These are phyloP conservation scores for Acanthaster planci DNA, from an alignment of 35 echinoderm and acorn worm genomes.

Conservation along the genomic window DNA sequence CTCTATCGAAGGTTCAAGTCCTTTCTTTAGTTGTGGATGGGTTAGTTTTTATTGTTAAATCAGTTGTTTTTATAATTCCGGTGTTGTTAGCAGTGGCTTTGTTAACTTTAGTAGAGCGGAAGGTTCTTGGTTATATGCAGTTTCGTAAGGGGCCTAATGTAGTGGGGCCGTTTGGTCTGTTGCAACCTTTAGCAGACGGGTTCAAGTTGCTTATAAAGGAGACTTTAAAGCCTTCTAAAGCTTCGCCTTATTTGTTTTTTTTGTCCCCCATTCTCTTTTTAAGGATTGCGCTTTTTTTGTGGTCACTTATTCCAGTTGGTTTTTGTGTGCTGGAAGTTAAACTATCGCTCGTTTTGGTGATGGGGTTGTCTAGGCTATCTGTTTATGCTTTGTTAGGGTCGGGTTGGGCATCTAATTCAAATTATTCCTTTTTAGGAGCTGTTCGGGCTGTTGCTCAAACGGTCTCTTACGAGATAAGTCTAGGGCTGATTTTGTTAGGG, in stretches of 20 bases:
- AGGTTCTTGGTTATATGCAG: conserved; percentile 84
- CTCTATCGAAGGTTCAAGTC: conserved; percentile 51
- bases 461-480: conserved; percentile 73
- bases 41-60: conserved; percentile 36
- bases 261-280: conserved; percentile 45
- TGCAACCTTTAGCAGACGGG: conserved; percentile 74
- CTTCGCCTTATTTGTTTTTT: conserved; percentile 58
- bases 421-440: conserved; percentile 66
- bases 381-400: conserved; percentile 60
- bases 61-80: conserved; percentile 27
- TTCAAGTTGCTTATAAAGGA: conserved; percentile 82
- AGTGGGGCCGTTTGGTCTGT: conserved; percentile 61
- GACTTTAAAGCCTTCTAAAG: conserved; percentile 55
- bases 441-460: conserved; percentile 76
- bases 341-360: conserved; percentile 42
- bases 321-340: not conserved
- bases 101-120: conserved; percentile 62
- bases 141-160: conserved; percentile 78
- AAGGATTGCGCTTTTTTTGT: conserved; percentile 35
- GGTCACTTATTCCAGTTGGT: conserved; percentile 16
- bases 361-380: conserved; percentile 49
- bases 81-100: conserved; percentile 56
- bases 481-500: conserved; percentile 57
- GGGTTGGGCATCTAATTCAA: conserved; percentile 79
- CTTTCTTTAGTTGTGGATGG: conserved; percentile 40